Percentiles rank a stretch among this genome's conserved stretches.
phyloP scores from a whole-genome alignment of 1,140 invertebrate genomes.

The Notospermus geniculatus region DNA sequence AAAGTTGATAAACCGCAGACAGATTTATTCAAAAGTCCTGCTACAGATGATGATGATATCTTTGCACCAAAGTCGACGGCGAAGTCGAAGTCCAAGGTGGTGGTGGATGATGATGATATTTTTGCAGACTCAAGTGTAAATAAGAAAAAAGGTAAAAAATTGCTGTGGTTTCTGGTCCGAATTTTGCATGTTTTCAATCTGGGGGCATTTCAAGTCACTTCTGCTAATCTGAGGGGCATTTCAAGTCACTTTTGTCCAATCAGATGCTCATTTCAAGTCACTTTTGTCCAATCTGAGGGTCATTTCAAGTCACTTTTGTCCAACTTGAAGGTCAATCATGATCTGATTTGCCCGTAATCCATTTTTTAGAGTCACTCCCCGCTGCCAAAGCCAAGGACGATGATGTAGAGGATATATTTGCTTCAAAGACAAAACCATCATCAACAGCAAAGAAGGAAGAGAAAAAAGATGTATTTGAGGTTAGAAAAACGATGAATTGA shows the following conservation, averaged over 20 bases:
- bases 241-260: too few species aligned
- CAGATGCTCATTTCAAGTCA: too few species aligned
- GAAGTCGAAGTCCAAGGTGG: not conserved
- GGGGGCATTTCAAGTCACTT: too few species aligned
- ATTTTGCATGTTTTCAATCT: too few species aligned
- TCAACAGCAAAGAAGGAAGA: not conserved
- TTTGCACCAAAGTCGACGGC: conserved; percentile 18
- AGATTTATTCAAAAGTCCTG: not conserved
- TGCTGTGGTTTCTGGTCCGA: too few species aligned
- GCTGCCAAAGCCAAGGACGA: conserved; percentile 18
- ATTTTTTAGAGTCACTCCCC: conserved; percentile 9
- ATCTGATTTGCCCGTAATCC: too few species aligned
- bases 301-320: too few species aligned
- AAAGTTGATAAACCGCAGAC: not conserved
- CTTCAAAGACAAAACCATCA: not conserved
- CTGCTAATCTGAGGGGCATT: too few species aligned
- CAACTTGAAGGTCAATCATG: too few species aligned
- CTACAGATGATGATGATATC: conserved; percentile 25
- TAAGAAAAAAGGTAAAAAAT: conserved; percentile 25
- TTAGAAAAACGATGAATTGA: not conserved
- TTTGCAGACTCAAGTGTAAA: conserved; percentile 37
- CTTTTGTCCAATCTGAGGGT: too few species aligned
- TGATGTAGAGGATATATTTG: conserved; percentile 13
- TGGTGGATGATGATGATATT: conserved; percentile 23
- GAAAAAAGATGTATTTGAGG: conserved; percentile 2